Percentiles rank a stretch among this genome's conserved stretches.
phyloP scores from a whole-genome alignment of 2,888 invertebrate species.

The Ophion slaviceki region DNA sequence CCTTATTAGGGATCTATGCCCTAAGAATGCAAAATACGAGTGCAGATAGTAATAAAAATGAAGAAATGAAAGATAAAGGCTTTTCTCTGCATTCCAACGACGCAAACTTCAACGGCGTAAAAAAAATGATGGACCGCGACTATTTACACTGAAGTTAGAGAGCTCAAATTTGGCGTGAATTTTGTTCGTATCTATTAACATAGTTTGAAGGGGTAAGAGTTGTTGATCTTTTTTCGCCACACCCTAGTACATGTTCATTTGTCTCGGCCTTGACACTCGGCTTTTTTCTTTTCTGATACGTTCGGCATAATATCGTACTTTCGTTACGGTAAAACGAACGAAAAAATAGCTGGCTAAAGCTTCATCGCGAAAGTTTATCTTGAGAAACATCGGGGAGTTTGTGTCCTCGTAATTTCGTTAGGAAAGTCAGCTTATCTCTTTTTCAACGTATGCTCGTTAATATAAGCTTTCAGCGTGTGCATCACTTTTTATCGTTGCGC shows the following conservation, averaged over 20 bases:
- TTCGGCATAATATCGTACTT: conserved; percentile 2
- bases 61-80: no score
- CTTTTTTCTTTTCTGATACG: conserved; percentile 2
- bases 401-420: conserved; percentile 24
- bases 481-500: conserved; percentile 27
- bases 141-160: background rate
- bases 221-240: background rate
- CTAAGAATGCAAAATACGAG: no score
- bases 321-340: conserved; percentile 39
- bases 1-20: no score
- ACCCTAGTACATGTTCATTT: background rate
- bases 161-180: background rate
- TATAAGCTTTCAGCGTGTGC: conserved; percentile 46
- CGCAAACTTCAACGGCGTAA: no score
- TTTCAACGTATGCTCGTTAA: conserved; percentile 45
- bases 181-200: background rate
- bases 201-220: background rate
- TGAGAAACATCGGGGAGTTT: conserved; percentile 19
- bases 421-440: conserved; percentile 23
- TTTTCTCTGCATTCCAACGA: no score
- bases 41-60: no score
- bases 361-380: conserved; percentile 9
- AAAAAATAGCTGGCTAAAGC: conserved; percentile 37
- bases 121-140: background rate
- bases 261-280: background rate